Evolutionary conservation across 2,888 invertebrate genomes (phyloP), one percentile per base, ranked within the genome.

Genomic region (Blastobasis adustella): DNA sequence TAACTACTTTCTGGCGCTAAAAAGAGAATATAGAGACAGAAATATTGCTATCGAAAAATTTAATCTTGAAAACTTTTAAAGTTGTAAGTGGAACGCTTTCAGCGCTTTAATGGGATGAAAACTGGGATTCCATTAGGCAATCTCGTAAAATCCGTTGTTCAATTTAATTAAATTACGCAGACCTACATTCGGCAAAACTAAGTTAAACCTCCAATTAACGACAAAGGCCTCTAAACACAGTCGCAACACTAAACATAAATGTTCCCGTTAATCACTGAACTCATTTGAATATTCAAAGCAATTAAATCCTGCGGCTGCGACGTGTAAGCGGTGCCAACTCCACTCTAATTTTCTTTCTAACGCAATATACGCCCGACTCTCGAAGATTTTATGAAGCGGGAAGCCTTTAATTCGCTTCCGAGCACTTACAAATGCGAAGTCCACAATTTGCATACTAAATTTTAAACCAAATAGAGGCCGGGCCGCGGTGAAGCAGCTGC

Each of bases 381-480:
- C 56, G 64, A 68, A 70, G 72, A 73, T 72, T 75, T 75, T 66
- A 76, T 76, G 68, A 74, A 70, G 67, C 66, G 65, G 62, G 58
- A 66, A 66, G 63, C 64, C 65, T 76, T 72, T 76, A 73, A 75
- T 76, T 78, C 67, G 66, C 66, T 69, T 72, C 66, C 57, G 60
- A 71, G 66, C 71, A 74, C 73, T 73, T 71, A 74, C 68, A 71
- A 77, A 75, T 70, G 69, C 73, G 69, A 71, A 73, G 66, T 69
- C 67, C 65, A 67, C 70, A 72, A 79, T 81, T 80, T 79, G 76
- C 79, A 81, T 79, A 75, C 70, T 76, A 79, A 80, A 79, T 80
- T 80, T 71, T 71, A 75, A 78, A 73, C 68, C 73, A 79, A 80
- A 81, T 75, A 76, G 66, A 71, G 66, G 64, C 65, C 51, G 60